Conservation (phyloP, 2,888 invertebrate genomes). For the Electrophaes corylata region DNA sequence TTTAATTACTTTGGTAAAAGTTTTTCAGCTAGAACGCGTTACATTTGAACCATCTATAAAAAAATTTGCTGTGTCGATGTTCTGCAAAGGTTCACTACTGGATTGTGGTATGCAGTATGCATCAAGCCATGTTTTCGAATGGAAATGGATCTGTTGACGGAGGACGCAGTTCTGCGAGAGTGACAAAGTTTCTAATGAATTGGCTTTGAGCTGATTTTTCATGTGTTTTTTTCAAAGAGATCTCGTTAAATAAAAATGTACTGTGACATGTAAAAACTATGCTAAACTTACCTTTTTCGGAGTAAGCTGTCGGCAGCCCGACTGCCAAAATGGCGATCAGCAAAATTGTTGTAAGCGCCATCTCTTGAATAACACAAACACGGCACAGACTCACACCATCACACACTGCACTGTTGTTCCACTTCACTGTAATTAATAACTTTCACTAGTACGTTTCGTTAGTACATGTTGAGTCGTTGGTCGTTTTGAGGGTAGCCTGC, state of each 20-base stretch:
- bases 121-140: conserved; percentile 22
- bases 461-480: conserved; percentile 50
- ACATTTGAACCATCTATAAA: background rate
- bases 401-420: conserved; percentile 44
- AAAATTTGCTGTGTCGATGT: conserved; percentile 3
- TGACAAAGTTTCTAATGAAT: conserved; percentile 22
- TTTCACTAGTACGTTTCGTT: conserved; percentile 32
- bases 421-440: conserved; percentile 16
- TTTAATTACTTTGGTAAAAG: no score
- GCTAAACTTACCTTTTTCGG: conserved; percentile 53
- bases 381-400: conserved; percentile 51
- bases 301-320: conserved; percentile 44
- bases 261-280: background rate
- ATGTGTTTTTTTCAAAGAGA: conserved; percentile 4
- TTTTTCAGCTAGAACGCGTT: background rate
- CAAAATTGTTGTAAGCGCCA: conserved; percentile 54
- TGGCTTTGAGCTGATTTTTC: background rate
- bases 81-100: conserved; percentile 23
- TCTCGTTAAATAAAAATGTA: background rate
- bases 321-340: conserved; percentile 48
- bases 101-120: conserved; percentile 27
- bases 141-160: conserved; percentile 21
- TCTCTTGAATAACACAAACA: conserved; percentile 44
- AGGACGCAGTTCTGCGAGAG: conserved; percentile 15
- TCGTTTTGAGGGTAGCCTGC: conserved; percentile 49